phyloP scores from a whole-genome alignment of 2,797 vertebrate genomes.

The Mus spretus region DNA sequence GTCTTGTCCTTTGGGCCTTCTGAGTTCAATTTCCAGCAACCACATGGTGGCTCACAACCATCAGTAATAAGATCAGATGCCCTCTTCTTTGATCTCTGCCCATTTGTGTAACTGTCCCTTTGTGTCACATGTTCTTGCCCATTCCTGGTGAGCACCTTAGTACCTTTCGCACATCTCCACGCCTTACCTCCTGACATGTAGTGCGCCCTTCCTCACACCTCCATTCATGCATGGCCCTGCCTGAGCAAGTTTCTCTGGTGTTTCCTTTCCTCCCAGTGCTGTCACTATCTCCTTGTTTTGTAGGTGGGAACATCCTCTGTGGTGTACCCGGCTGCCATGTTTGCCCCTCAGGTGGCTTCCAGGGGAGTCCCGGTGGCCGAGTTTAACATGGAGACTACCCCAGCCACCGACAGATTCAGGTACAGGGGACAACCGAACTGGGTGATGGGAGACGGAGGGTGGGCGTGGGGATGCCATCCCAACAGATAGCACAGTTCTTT shows the following conservation, averaged over 20 bases:
- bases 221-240: neutral
- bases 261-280: neutral
- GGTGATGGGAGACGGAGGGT: neutral
- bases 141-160: neutral
- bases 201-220: neutral
- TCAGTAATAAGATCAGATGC: too few species aligned
- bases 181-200: neutral
- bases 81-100: neutral
- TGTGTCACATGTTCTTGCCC: neutral
- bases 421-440: conserved; percentile 83
- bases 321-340: conserved; percentile 98
- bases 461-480: neutral
- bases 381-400: conserved; percentile 93
- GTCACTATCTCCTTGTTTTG: neutral
- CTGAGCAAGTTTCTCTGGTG: neutral
- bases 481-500: too few species aligned
- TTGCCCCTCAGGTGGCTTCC: conserved; percentile 95
- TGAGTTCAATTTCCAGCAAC: too few species aligned
- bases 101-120: neutral
- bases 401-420: conserved; percentile 93
- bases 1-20: neutral
- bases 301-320: conserved; percentile 97
- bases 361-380: conserved; percentile 96
- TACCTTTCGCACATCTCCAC: neutral
- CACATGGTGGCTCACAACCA: too few species aligned